Evolutionary conservation across 2,113 vertebrate genomes (phyloP).

Genomic region (Podarcis muralis): DNA sequence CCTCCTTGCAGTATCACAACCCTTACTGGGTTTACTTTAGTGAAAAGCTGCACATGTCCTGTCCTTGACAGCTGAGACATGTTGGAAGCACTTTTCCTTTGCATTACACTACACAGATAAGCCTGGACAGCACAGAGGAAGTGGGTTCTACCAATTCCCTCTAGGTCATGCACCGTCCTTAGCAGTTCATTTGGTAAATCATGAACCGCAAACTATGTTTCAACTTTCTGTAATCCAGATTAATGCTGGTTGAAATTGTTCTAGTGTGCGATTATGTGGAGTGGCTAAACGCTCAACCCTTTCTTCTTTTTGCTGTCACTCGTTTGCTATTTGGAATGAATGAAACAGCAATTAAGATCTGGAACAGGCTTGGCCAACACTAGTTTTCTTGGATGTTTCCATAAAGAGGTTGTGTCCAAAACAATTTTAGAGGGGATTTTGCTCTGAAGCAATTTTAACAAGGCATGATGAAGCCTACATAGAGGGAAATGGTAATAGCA

Average conservation of each 20-base stretch:
- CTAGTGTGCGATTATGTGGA: background rate
- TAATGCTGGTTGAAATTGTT: background rate
- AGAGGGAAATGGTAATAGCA: background rate
- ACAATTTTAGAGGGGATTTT: background rate
- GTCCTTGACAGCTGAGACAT: background rate
- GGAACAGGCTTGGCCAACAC: background rate
- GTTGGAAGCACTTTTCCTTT: background rate
- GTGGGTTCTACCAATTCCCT: background rate
- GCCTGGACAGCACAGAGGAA: background rate
- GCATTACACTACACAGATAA: background rate
- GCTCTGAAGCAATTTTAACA: background rate
- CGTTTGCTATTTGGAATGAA: background rate
- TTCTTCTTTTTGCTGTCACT: accelerated
- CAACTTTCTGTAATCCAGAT: background rate
- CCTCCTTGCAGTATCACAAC: background rate
- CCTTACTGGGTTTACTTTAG: background rate
- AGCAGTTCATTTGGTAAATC: background rate
- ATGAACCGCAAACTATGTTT: background rate
- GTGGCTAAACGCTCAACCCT: background rate
- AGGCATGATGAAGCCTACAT: accelerated
- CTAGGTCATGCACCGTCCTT: background rate
- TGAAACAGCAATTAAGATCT: background rate
- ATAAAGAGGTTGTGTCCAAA: background rate
- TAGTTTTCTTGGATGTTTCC: background rate
- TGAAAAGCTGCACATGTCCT: background rate